Evolutionary conservation across 2,113 vertebrate species (phyloP), one percentile per base, ranked within the genome.

Genomic region (Gopherus evgoodei): DNA sequence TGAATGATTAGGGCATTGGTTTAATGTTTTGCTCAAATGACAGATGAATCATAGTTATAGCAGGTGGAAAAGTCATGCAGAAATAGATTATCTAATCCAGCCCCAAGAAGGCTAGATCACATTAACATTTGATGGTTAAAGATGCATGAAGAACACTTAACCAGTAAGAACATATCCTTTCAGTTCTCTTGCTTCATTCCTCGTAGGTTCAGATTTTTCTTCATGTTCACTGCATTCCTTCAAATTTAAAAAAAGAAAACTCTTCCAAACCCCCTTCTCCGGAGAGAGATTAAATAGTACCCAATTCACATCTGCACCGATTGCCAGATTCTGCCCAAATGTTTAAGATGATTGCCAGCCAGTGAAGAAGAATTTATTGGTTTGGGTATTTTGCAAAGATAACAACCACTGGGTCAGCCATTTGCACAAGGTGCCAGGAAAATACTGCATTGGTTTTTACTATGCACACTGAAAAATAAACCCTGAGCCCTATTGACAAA

Each of bases 371-470:
- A 93, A 95, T 91, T 95, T 91, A 78, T 84, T 91, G 83, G 72
- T 94, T 95, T 81, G 89, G 96, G 84, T 76, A 52, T 94, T 97
- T 97, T 94, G 91, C 91, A 97, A 97, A 95, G 96, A 94, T 94
- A 96, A 95, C 92, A 95, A 90, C 56, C 89, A 24, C 83, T 90
- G 87, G 42, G 80, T 96, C 93, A 90, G 90, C 84, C 84, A 81
- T 94, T 95, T 96, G 35, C 29, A 14, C 54, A 42, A 5, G 2
- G 65, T 95, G 96, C 97, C 96, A 97, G 94, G 95, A 97, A 97
- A 97, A 97, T 95, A 90, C 62, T 94, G 0, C 3, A 4, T 78
- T 94, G 72, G 2, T 42, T 96, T 95, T 97, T 90, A 93, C 59
- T 85, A 92, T 85, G 86, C 62, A 88, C 62, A 31, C 35, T 35